Conservation (phyloP, 2,797 vertebrate species). For the Bucorvus abyssinicus region DNA sequence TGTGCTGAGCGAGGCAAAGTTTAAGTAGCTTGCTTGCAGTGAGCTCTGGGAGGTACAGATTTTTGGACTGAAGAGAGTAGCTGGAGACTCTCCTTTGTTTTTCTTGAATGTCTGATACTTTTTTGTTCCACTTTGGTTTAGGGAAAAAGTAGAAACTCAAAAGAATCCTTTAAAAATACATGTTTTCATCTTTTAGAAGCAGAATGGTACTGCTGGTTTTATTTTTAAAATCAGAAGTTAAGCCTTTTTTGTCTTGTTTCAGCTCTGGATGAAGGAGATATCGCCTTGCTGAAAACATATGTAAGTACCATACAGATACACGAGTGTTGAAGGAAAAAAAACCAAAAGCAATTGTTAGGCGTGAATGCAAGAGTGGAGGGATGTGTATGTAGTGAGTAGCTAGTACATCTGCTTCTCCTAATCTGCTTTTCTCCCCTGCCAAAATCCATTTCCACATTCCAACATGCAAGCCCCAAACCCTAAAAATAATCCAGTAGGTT, state of each 20-base stretch:
- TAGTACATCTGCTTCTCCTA: background rate
- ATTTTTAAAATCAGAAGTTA: conserved; percentile 23
- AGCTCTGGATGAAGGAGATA: conserved; percentile 98
- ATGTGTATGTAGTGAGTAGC: background rate
- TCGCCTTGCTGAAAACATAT: conserved; percentile 96
- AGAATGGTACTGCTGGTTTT: background rate
- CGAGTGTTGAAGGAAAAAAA: background rate
- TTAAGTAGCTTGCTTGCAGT: background rate
- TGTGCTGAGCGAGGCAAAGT: background rate
- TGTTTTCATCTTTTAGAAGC: background rate
- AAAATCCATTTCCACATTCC: background rate
- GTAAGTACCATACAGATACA: conserved; percentile 77
- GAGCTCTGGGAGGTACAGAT: background rate
- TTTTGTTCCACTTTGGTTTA: background rate
- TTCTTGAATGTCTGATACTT: background rate
- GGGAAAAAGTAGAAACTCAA: background rate
- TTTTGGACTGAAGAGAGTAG: background rate
- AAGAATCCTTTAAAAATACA: background rate
- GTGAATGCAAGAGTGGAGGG: background rate
- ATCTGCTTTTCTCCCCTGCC: background rate
- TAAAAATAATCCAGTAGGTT: background rate
- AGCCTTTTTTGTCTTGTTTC: conserved; percentile 61
- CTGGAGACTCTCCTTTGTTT: background rate
- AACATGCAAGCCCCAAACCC: accelerated
- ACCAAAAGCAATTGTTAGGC: background rate